These are phyloP conservation scores for Trachops cirrhosus DNA, from an alignment of 2,797 vertebrate genomes.

Conservation along the genomic window DNA sequence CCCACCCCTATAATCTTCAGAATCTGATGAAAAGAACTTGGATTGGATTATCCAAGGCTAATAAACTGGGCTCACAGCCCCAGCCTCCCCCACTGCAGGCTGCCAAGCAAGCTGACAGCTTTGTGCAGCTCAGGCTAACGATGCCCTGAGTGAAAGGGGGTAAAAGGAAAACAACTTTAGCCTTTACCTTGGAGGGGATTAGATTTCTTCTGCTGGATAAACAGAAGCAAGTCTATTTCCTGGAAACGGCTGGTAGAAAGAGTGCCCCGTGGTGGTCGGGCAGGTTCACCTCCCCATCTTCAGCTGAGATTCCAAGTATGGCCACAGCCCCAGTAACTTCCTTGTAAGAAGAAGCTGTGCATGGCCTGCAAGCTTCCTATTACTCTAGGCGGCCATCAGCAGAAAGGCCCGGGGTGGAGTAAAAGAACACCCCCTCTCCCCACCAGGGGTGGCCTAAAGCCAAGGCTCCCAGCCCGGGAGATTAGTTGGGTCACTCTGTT, in stretches of 20 bases:
- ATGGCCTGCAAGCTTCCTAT: neutral
- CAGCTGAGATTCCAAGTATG: neutral
- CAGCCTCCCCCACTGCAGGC: neutral
- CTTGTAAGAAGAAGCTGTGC: neutral
- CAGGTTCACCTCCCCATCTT: neutral
- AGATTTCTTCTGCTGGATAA: conserved; percentile 72
- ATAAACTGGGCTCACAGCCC: conserved; percentile 68
- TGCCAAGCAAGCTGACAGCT: conserved; percentile 78
- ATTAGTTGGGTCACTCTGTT: conserved; percentile 63
- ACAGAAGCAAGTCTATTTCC: conserved; percentile 54
- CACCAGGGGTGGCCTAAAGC: neutral
- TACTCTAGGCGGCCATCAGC: neutral
- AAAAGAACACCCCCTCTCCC: too few relatives aligned
- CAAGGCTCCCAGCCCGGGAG: conserved; percentile 43
- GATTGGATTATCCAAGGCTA: conserved; percentile 78
- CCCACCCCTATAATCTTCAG: conserved; percentile 79
- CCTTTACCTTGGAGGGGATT: conserved; percentile 73
- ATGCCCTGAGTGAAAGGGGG: conserved; percentile 72
- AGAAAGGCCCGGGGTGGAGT: neutral
- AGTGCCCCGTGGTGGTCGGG: neutral
- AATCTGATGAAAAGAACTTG: conserved; percentile 82
- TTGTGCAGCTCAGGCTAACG: conserved; percentile 72
- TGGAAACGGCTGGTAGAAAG: conserved; percentile 63
- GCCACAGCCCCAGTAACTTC: neutral
- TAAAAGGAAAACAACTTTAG: conserved; percentile 77